Conservation (phyloP, 2,888 invertebrate species). For the Brachyptera risi region DNA sequence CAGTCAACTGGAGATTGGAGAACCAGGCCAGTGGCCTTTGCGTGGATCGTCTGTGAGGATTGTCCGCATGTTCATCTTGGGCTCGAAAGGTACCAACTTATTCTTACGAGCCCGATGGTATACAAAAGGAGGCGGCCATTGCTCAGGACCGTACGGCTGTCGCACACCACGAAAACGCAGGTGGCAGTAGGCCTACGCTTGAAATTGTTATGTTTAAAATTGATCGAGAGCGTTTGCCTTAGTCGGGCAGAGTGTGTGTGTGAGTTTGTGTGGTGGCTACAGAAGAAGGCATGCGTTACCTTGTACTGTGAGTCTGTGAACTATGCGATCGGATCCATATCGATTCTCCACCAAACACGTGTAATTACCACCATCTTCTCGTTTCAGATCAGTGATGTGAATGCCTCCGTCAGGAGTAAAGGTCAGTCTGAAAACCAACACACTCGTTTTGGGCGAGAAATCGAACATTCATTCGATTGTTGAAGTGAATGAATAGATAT, state of each 20-base stretch:
- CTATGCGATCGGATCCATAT: slow-evolving; percentile 34
- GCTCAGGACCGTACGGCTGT: background rate
- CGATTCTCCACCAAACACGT: slow-evolving; percentile 35
- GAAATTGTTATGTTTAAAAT: too few relatives aligned
- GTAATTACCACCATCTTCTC: slow-evolving; percentile 38
- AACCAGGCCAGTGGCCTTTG: background rate
- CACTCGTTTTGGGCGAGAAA: too few relatives aligned
- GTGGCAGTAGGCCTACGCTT: background rate
- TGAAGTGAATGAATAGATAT: too few relatives aligned
- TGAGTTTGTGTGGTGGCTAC: background rate
- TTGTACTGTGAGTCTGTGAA: slow-evolving; percentile 35
- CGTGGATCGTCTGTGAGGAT: background rate
- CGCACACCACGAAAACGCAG: background rate
- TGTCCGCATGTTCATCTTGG: background rate
- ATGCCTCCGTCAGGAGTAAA: slow-evolving; percentile 35
- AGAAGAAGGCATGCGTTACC: slow-evolving; percentile 27
- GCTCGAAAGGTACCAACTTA: background rate
- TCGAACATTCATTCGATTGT: too few relatives aligned
- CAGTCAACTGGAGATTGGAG: background rate
- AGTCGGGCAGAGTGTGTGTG: too few relatives aligned
- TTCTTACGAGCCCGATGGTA: background rate
- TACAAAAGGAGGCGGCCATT: background rate
- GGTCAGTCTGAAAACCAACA: slow-evolving; percentile 9
- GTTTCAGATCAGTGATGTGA: slow-evolving; percentile 32
- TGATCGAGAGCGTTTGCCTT: too few relatives aligned